Evolutionary conservation across 1,140 invertebrate species (phyloP), one percentile per base, ranked within the genome.

Genomic region (Drosophila malerkotliana): DNA sequence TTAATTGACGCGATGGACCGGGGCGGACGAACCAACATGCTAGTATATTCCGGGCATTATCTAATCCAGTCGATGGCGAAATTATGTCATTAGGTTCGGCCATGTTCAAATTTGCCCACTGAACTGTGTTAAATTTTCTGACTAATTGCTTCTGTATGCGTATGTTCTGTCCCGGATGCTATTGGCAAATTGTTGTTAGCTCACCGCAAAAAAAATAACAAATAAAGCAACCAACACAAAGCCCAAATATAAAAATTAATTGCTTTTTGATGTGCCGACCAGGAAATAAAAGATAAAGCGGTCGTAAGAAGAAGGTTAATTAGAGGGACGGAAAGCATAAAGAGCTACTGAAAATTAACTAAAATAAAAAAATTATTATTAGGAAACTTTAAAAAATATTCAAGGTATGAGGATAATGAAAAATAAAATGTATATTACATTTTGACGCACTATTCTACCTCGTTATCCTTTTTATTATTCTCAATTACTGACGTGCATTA

Each of bases 111-210:
- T 85, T 71, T 85, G 82, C 56, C 67, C 75, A 85, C 69, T 85
- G 79, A 88, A 79, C 83, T 85, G 82, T 72, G 78, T 54, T 61
- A 54, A 87, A 87, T 82, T 81, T 68, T 72, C 74, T 78, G 82
- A 87, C 83, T 85, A 85, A 85, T 85, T 82, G 82, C 74, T 68
- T 81, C 57, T 72, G 81, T 80, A 52, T 74, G 81, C 52, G 45
- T 48, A 69, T 71, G 66, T 57, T 32, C 54, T 58, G 44, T 37
- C 45, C 61, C 58, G 73, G 49, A 77, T 24, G 26, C 67, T 66
- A 26, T 56, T 63, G 74, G 55, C 54, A 60, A 72, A 59, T 64
- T 64, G 75, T 41, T 66, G 60, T 53, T 45, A 14, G 51, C 34
- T 55, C 24, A 39, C 52, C 44, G 41, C 53, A 51, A 45, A 44